Conservation (phyloP, 2,888 invertebrate species). For the Chymomyza amoena region DNA sequence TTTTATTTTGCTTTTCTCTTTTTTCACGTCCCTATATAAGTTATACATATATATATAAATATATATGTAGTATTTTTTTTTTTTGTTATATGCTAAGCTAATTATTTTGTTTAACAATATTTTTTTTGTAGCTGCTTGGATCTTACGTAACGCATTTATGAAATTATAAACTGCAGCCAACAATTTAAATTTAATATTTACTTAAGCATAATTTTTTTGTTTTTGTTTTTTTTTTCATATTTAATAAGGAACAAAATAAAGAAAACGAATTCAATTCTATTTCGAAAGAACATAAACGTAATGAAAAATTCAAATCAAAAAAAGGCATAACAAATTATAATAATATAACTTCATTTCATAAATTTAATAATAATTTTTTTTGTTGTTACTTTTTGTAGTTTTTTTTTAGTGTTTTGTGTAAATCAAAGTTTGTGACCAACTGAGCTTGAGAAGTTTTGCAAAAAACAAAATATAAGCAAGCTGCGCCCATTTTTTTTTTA, state of each 20-base stretch:
- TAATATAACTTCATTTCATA: constrained; percentile 8
- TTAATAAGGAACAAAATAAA: constrained; percentile 58
- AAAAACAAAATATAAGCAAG: constrained; percentile 52
- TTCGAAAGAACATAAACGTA: constrained; percentile 44
- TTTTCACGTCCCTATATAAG: constrained; percentile 58
- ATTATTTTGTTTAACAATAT: constrained; percentile 68
- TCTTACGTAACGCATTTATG: constrained; percentile 32
- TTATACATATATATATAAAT: constrained; percentile 43
- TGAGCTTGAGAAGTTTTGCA: constrained; percentile 56
- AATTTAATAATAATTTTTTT: background rate
- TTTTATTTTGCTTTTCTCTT: constrained; percentile 43
- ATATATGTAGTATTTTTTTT: constrained; percentile 42
- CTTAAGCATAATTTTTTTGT: background rate
- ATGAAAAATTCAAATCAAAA: constrained; percentile 38
- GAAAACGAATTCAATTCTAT: constrained; percentile 57
- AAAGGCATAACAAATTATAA: constrained; percentile 23
- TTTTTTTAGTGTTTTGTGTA: background rate
- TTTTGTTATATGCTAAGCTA: constrained; percentile 57
- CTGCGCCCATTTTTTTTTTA: constrained; percentile 43
- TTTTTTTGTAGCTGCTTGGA: constrained; percentile 61
- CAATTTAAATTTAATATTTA: background rate
- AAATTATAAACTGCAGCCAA: constrained; percentile 18
- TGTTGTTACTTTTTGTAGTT: background rate
- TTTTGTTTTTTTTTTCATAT: constrained; percentile 40
- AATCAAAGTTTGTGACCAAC: constrained; percentile 14